phyloP scores from a whole-genome alignment of 2,888 invertebrate genomes.

The Amblyjoppa fuscipennis region DNA sequence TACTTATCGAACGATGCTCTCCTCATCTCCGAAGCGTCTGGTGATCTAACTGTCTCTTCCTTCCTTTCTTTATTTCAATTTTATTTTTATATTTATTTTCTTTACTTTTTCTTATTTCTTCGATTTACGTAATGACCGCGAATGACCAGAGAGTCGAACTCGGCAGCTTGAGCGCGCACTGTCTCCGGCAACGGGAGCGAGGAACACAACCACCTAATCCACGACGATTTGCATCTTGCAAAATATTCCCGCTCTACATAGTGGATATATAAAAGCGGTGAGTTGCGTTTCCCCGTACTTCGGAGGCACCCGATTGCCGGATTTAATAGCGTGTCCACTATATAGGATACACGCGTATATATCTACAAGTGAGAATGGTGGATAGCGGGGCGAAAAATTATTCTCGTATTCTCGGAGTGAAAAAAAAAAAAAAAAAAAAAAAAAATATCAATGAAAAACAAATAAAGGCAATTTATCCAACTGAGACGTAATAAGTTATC shows the following conservation, averaged over 20 bases:
- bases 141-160: constrained; percentile 41
- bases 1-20: constrained; percentile 81
- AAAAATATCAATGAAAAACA: neutral
- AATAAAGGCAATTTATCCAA: constrained; percentile 7
- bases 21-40: constrained; percentile 74
- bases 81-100: constrained; percentile 14
- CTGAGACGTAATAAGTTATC: neutral
- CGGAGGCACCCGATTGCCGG: constrained; percentile 41
- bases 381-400: constrained; percentile 18
- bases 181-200: constrained; percentile 56
- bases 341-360: constrained; percentile 10
- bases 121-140: constrained; percentile 57
- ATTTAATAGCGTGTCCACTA: constrained; percentile 30
- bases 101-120: constrained; percentile 13
- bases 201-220: constrained; percentile 70
- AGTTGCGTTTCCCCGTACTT: constrained; percentile 47
- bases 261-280: constrained; percentile 60
- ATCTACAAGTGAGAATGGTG: neutral
- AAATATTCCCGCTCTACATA: constrained; percentile 74
- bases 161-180: constrained; percentile 59
- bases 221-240: constrained; percentile 78
- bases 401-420: neutral
- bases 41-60: constrained; percentile 9
- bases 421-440: neutral
- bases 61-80: constrained; percentile 19